phyloP scores from a whole-genome alignment of 1,140 invertebrate genomes.

The Anthonomus grandis region DNA sequence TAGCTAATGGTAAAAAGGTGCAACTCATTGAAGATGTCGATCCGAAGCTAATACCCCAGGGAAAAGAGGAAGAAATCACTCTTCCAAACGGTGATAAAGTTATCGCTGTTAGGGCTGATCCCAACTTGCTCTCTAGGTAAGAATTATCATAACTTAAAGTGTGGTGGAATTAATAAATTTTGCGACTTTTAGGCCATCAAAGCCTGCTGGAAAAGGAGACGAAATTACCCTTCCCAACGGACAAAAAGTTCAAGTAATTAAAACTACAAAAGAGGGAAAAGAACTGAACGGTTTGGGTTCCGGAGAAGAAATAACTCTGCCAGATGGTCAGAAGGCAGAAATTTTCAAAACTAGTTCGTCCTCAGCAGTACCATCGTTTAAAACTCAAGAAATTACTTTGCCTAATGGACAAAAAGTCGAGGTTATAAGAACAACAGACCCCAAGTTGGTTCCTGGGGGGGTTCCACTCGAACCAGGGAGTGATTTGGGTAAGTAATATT shows the following conservation, averaged over 20 bases:
- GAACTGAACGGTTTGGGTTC: slow-evolving; percentile 51
- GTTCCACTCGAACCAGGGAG: slow-evolving; percentile 38
- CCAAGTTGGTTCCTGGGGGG: slow-evolving; percentile 55
- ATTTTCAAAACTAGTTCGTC: slow-evolving; percentile 36
- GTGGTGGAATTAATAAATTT: slow-evolving; percentile 25
- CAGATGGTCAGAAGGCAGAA: slow-evolving; percentile 63
- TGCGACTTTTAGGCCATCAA: slow-evolving; percentile 4
- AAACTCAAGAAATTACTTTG: slow-evolving; percentile 59
- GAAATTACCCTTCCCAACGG: slow-evolving; percentile 68
- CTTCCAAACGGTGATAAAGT: slow-evolving; percentile 71
- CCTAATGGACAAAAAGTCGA: slow-evolving; percentile 71
- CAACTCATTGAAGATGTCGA: slow-evolving; percentile 66
- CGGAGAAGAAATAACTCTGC: slow-evolving; percentile 58
- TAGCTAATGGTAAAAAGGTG: slow-evolving; percentile 71
- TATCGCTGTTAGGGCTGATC: slow-evolving; percentile 63
- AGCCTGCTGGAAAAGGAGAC: slow-evolving; percentile 31
- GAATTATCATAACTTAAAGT: slow-evolving; percentile 39
- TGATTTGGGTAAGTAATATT: slow-evolving; percentile 27
- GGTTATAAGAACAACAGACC: slow-evolving; percentile 63
- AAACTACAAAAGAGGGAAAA: slow-evolving; percentile 55
- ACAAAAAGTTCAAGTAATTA: slow-evolving; percentile 69
- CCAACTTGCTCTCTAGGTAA: slow-evolving; percentile 50
- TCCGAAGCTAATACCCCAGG: slow-evolving; percentile 59
- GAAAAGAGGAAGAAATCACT: slow-evolving; percentile 58
- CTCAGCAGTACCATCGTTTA: slow-evolving; percentile 17